Conservation (phyloP, 2,888 invertebrate genomes). For the Rhimphoctona megacephalus region DNA sequence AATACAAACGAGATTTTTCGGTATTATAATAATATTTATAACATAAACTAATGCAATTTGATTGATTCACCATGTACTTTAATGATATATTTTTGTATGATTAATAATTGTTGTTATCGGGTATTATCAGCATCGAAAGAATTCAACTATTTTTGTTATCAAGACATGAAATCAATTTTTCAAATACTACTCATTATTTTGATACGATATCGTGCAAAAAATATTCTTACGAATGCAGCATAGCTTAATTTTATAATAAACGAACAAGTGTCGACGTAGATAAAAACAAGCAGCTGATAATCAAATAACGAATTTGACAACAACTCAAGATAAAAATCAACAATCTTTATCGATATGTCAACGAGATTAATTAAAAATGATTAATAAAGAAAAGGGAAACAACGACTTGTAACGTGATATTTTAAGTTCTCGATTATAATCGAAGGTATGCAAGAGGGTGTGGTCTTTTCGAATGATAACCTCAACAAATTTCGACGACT, state of each 20-base stretch:
- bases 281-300: background rate
- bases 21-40: slow-evolving; percentile 2
- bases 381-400: background rate
- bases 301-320: background rate
- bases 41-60: background rate
- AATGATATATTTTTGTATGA: background rate
- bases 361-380: background rate
- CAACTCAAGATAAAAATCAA: background rate
- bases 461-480: background rate
- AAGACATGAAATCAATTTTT: background rate
- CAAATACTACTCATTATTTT: background rate
- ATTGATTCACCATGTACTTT: background rate
- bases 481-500: background rate
- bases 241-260: background rate
- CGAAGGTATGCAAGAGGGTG: background rate
- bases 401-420: background rate
- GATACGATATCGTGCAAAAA: background rate
- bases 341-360: background rate
- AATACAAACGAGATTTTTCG: slow-evolving; percentile 54
- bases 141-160: background rate
- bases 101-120: background rate
- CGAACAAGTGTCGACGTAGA: background rate
- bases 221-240: background rate
- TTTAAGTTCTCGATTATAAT: background rate
- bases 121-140: background rate